phyloP scores from a whole-genome alignment of 2,113 vertebrate species.

The Thunnus maccoyii region DNA sequence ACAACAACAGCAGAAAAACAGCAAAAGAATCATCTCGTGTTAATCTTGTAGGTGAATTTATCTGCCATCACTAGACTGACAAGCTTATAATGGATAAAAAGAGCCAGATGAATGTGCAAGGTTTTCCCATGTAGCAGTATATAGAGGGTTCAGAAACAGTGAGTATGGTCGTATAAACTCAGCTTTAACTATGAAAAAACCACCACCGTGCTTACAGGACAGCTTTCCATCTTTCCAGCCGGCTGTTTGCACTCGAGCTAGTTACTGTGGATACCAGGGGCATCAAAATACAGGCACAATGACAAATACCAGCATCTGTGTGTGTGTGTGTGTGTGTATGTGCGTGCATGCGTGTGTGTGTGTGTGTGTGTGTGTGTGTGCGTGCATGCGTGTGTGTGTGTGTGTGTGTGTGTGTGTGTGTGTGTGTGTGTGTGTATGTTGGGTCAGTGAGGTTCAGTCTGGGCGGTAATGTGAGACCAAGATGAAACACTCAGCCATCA shows the following conservation, averaged over 20 bases:
- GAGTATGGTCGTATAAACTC: slow-evolving; percentile 28
- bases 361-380: slow-evolving; percentile 49
- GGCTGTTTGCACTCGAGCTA: slow-evolving; percentile 62
- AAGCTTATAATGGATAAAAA: background rate
- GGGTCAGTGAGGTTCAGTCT: slow-evolving; percentile 82
- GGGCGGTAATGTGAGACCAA: slow-evolving; percentile 80
- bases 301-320: slow-evolving; percentile 69
- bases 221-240: slow-evolving; percentile 74
- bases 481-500: slow-evolving; percentile 80
- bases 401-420: slow-evolving; percentile 48
- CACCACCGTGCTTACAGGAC: slow-evolving; percentile 60
- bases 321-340: background rate
- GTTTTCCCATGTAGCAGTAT: background rate
- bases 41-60: too few species aligned
- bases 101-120: background rate
- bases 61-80: too few species aligned
- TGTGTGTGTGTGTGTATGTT: slow-evolving; percentile 46
- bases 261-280: slow-evolving; percentile 71
- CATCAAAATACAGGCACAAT: slow-evolving; percentile 79
- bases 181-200: slow-evolving; percentile 33
- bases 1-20: too few species aligned
- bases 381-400: slow-evolving; percentile 30
- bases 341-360: slow-evolving; percentile 16
- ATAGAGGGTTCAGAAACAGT: slow-evolving; percentile 13
- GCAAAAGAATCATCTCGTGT: too few species aligned